Evolutionary conservation across 2,888 invertebrate genomes (phyloP), one percentile per base, ranked within the genome.

Genomic region (Shargacucullia verbasci): DNA sequence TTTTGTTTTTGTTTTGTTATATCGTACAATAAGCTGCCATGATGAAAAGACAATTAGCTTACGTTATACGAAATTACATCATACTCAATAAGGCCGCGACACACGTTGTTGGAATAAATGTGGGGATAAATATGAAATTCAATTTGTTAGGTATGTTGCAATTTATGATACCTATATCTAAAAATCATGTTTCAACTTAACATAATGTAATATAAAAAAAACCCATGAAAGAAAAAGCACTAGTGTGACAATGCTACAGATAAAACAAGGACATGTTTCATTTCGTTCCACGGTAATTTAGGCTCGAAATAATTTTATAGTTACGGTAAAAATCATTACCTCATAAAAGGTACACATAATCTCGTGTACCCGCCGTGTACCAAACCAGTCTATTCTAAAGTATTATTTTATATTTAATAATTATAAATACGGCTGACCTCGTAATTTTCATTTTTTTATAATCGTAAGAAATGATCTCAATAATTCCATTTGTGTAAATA

Each of bases 401-500:
- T 93, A 93, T 94, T 93, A 93, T 89, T 90, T 88, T 88, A 84
- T 82, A 84, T 86, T 85, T 84, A 84, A 78, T 78, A 77, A 76
- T 81, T 82, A 73, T 78, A 73, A 79, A 77, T 77, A 80, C 78
- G 85, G 80, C 81, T 82, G 85, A 90, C 86, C 87, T 87, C 87
- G 83, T 87, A 85, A 87, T 80, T 76, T 86, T 90, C 88, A 87
- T 85, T 87, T 83, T 73, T 79, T 83, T 80, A 85, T 82, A 83
- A 88, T 86, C 90, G 86, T 90, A 90, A 91, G 87, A 90, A 90
- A 91, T 92, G 93, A 94, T 94, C 93, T 94, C 93, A 93, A 90
- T 89, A 90, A 93, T 92, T 94, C 93, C 93, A 91, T 92, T 88
- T 90, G 85, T 92, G 91, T 93, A 93, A 86, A 92, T 92, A 92